Conservation (phyloP, 2,797 vertebrate species). For the Pseudocheirus occidentalis region DNA sequence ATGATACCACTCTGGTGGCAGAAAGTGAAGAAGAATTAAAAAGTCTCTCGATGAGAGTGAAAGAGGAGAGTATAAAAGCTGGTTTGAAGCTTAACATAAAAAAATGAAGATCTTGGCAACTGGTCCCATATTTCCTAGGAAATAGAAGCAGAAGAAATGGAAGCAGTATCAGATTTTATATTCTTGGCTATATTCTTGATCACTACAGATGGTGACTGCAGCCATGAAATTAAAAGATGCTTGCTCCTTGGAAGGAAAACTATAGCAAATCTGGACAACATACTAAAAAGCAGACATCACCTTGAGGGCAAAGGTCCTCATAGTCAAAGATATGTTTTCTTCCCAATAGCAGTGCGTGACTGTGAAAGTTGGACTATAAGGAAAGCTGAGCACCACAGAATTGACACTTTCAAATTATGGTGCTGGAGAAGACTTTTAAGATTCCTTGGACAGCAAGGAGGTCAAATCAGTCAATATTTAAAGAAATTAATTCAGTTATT, state of each 20-base stretch:
- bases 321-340: background rate
- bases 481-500: background rate
- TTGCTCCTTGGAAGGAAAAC: background rate
- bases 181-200: background rate
- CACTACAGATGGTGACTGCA: background rate
- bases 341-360: no score
- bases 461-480: background rate
- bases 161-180: background rate
- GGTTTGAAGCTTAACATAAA: background rate
- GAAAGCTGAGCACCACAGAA: background rate
- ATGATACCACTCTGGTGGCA: background rate
- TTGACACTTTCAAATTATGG: background rate
- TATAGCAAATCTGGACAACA: background rate
- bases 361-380: background rate
- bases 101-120: background rate
- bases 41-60: background rate
- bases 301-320: no score
- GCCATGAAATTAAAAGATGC: background rate
- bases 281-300: background rate
- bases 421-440: background rate
- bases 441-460: background rate
- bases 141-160: background rate
- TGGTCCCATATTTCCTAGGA: background rate
- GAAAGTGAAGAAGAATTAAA: background rate
- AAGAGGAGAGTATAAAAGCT: background rate